A percentile compares a stretch with the other conserved stretches of the same genome.
These are phyloP conservation scores for Plebejus argus DNA, from an alignment of 2,888 invertebrate species.

Conservation along the genomic window DNA sequence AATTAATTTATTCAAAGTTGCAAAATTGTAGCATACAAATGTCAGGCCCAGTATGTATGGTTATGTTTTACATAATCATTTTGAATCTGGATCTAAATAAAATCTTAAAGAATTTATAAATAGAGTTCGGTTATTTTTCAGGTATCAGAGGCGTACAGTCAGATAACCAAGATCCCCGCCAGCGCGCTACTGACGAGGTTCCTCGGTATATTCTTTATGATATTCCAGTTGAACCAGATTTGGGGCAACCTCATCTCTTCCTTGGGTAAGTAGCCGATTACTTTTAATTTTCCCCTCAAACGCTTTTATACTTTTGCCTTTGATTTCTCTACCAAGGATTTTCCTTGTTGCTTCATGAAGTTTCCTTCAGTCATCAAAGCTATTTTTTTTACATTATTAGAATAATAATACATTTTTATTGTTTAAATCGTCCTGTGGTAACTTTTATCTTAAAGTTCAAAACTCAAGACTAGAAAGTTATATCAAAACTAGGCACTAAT, in stretches of 20 bases:
- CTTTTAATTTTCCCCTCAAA: no score
- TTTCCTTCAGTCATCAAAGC: no score
- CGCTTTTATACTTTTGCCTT: no score
- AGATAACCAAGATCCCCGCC: slow-evolving; percentile 71
- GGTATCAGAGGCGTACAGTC: slow-evolving; percentile 82
- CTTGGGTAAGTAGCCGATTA: slow-evolving; percentile 57
- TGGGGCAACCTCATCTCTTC: slow-evolving; percentile 86
- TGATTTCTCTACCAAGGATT: no score
- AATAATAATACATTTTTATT: no score
- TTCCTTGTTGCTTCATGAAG: no score
- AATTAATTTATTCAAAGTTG: not conserved
- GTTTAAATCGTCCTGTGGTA: no score
- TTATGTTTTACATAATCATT: not conserved
- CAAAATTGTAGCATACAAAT: not conserved
- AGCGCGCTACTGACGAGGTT: slow-evolving; percentile 84
- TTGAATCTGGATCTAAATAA: not conserved
- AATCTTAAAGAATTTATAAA: not conserved
- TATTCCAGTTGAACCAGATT: slow-evolving; percentile 86
- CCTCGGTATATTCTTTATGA: slow-evolving; percentile 87
- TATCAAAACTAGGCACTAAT: no score
- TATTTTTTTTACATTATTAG: no score
- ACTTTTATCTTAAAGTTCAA: no score
- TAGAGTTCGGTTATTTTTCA: slow-evolving; percentile 42
- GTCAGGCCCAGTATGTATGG: not conserved
- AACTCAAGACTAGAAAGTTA: no score